Conservation (phyloP, 2,888 invertebrate species). For the Drosophila subquinaria region DNA sequence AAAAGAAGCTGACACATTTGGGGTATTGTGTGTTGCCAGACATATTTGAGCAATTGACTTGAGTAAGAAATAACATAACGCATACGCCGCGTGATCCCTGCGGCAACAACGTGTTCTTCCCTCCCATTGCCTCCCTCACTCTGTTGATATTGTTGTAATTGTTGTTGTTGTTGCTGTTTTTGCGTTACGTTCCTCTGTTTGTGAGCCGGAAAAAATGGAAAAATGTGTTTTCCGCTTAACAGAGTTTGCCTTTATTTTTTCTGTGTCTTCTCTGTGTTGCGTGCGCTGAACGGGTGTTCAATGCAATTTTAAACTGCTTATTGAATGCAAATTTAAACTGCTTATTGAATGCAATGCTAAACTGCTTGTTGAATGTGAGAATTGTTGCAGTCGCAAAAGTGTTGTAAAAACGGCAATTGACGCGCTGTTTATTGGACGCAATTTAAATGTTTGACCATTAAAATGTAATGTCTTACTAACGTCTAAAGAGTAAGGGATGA, state of each 20-base stretch:
- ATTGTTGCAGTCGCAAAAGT: constrained; percentile 26
- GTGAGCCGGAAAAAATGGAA: constrained; percentile 42
- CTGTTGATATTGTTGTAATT: not conserved
- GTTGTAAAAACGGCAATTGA: constrained; percentile 22
- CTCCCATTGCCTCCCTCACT: constrained; percentile 19
- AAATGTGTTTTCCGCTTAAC: constrained; percentile 52
- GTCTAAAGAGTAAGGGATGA: too few species aligned
- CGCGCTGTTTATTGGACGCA: constrained; percentile 36
- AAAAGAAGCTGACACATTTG: not conserved
- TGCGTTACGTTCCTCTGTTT: constrained; percentile 17
- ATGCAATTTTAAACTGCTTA: constrained; percentile 22
- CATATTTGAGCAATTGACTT: constrained; percentile 27
- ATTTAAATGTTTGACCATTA: constrained; percentile 29
- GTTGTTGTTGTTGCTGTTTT: constrained; percentile 1
- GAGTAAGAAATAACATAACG: constrained; percentile 25
- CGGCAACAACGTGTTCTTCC: constrained; percentile 47
- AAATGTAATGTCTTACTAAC: not conserved
- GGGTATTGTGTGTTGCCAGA: constrained; percentile 1
- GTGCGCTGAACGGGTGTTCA: constrained; percentile 25
- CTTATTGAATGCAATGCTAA: not conserved
- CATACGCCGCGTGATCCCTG: constrained; percentile 46
- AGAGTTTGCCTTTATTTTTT: constrained; percentile 18
- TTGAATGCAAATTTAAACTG: constrained; percentile 21
- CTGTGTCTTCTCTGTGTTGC: constrained; percentile 1
- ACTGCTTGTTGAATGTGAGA: constrained; percentile 8